Base-by-base conservation (phyloP, 2,797 vertebrate species). In the Basileuterus tristriatus region DNA sequence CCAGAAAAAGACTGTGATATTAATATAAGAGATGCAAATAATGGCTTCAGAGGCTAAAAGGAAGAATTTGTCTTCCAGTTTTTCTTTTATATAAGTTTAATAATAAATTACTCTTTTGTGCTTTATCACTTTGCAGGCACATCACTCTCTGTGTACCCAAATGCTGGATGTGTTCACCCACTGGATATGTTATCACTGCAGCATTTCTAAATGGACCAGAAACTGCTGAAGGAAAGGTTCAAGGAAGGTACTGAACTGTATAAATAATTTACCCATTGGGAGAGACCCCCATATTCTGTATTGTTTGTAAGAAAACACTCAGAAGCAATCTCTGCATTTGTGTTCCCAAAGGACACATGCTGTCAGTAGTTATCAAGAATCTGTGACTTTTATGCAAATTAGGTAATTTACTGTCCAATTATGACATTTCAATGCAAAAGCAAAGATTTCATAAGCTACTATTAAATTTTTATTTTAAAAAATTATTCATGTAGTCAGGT, bases 51-150 rank as follows among this genome's bases (percentile, higher is more conserved):
- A 80, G 6, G 82, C 6, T 19, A 15, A 90, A 94, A 74, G 15
- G 7, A 85, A 76, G 2, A 76, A 50, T 17, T 3, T 60, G 27
- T 32, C 41, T 76, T 75, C 16, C 17, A 62, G 17, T 26, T 76
- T 68, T 78, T 65, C 14, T 74, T 93, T 77, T 39, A 6, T 12
- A 32, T 29, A 56, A 59, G 5, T 60, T 80, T 70, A 78, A 17
- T 23, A 78, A 69, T 58, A 77, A 91, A 89, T 89, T 46, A 53
- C 11, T 83, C n/a, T 41, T 49, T 39, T 71, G 24, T 41, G 56
- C 17, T 58, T 77, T 47, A 83, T 37, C 30, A 37, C 41, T 53
- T 59, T 26, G 29, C 60, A 94, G 85, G 71, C 93, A 91, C 20
- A 44, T 77, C 44, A 53, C 14, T 36, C 71, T 62, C 29, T 46